Percentiles rank a stretch among this genome's conserved stretches.
Evolutionary conservation across 2,888 invertebrate genomes (phyloP).

Genomic region (Ypsolopha scabrella): DNA sequence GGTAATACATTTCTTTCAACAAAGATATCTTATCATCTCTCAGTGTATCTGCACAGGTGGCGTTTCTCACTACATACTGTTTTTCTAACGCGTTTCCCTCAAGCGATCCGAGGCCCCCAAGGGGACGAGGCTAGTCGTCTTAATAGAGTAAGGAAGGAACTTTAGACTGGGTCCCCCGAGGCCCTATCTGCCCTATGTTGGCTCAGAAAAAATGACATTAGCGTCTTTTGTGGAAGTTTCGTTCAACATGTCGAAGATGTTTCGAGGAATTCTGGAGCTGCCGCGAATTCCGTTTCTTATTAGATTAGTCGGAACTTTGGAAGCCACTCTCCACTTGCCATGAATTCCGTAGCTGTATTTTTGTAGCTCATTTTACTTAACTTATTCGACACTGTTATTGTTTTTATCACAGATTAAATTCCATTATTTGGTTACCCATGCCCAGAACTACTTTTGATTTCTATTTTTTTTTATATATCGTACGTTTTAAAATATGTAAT

Average conservation of each 20-base stretch:
- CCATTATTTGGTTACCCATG: too few relatives aligned
- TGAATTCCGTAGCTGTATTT: too few relatives aligned
- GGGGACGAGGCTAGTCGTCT: constrained; percentile 49
- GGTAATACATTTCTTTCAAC: constrained; percentile 14
- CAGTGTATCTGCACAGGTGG: constrained; percentile 46
- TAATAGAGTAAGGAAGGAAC: constrained; percentile 63
- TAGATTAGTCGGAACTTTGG: too few relatives aligned
- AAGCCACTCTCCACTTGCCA: too few relatives aligned
- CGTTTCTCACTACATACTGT: constrained; percentile 51
- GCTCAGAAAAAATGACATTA: constrained; percentile 48
- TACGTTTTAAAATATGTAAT: too few relatives aligned
- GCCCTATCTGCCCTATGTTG: constrained; percentile 37
- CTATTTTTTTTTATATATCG: too few relatives aligned
- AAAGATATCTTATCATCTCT: constrained; percentile 10
- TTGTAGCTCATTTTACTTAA: too few relatives aligned
- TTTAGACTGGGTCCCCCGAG: constrained; percentile 47
- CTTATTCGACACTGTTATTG: too few relatives aligned
- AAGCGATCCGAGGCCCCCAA: constrained; percentile 31
- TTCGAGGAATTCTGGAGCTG: too few relatives aligned
- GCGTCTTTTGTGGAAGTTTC: constrained; percentile 40
- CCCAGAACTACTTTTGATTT: too few relatives aligned
- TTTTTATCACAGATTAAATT: too few relatives aligned
- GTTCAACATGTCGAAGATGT: constrained; percentile 21
- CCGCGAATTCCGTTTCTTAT: too few relatives aligned
- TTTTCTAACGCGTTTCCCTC: constrained; percentile 45